Evolutionary conservation across 2,113 vertebrate genomes (phyloP).

Genomic region (Apodemus sylvaticus): DNA sequence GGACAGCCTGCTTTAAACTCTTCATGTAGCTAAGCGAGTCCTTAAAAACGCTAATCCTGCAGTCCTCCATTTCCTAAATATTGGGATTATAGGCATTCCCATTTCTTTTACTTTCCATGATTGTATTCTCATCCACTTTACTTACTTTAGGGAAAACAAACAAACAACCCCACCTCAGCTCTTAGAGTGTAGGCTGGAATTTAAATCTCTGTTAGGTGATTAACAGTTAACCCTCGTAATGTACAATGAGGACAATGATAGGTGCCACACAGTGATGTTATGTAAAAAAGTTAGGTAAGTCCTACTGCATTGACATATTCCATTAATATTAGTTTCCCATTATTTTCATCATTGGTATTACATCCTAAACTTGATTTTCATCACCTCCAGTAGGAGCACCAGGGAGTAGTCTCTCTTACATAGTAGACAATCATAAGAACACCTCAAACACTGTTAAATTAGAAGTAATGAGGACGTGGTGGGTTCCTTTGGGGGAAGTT

Average conservation of each 20-base stretch:
- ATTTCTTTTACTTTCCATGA: neutral
- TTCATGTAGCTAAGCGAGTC: neutral
- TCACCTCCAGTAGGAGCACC: neutral
- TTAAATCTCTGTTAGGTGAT: neutral
- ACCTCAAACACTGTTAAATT: conserved; percentile 55
- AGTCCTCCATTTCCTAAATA: neutral
- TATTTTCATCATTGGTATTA: neutral
- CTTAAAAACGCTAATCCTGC: neutral
- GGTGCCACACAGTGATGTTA: neutral
- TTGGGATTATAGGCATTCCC: neutral
- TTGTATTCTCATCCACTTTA: neutral
- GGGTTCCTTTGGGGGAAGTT: conserved; percentile 76
- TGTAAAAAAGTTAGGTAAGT: neutral
- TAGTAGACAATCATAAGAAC: conserved; percentile 16
- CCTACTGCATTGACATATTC: neutral
- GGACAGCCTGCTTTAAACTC: neutral
- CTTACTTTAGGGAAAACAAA: neutral
- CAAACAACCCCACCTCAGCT: neutral
- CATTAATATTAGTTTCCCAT: neutral
- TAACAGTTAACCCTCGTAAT: neutral
- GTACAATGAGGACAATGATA: neutral
- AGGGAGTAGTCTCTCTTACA: conserved; percentile 8
- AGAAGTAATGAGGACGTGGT: conserved; percentile 48
- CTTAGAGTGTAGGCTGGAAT: neutral
- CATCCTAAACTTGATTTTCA: neutral